phyloP scores from a whole-genome alignment of 2,888 invertebrate species.

The Gisinianus flammeolus region DNA sequence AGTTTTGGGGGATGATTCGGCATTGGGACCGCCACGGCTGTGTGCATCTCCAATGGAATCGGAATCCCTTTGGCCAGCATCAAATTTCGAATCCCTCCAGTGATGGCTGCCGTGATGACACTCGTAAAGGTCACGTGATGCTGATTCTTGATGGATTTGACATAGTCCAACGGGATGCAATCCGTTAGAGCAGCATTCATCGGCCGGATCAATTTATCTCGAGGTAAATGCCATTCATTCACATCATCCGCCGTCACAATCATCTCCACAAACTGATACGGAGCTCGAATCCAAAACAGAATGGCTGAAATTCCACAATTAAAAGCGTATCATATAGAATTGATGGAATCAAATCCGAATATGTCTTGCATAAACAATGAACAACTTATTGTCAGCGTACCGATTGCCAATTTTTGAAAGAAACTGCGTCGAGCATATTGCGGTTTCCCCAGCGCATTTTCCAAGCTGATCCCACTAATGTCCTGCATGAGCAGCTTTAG shows the following conservation, averaged over 20 bases:
- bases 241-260: constrained; percentile 37
- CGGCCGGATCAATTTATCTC: constrained; percentile 32
- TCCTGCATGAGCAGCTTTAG: constrained; percentile 44
- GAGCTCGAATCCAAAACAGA: constrained; percentile 43
- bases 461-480: constrained; percentile 39
- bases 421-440: constrained; percentile 27
- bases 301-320: not conserved
- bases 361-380: too few species aligned
- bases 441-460: constrained; percentile 38
- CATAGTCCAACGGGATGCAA: constrained; percentile 30
- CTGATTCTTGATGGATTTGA: constrained; percentile 41
- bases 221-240: constrained; percentile 43
- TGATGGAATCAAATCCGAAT: too few species aligned
- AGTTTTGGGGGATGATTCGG: constrained; percentile 44
- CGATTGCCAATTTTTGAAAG: constrained; percentile 11
- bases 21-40: constrained; percentile 44
- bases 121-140: constrained; percentile 44
- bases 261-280: constrained; percentile 46
- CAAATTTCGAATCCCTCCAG: constrained; percentile 42
- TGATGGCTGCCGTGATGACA: constrained; percentile 41
- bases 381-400: too few species aligned
- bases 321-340: too few species aligned
- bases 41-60: constrained; percentile 37
- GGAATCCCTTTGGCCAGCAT: constrained; percentile 41
- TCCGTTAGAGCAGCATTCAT: constrained; percentile 44